Evolutionary conservation across 2,113 vertebrate species (phyloP), one percentile per base, ranked within the genome.

Genomic region (Cinclus cinclus): DNA sequence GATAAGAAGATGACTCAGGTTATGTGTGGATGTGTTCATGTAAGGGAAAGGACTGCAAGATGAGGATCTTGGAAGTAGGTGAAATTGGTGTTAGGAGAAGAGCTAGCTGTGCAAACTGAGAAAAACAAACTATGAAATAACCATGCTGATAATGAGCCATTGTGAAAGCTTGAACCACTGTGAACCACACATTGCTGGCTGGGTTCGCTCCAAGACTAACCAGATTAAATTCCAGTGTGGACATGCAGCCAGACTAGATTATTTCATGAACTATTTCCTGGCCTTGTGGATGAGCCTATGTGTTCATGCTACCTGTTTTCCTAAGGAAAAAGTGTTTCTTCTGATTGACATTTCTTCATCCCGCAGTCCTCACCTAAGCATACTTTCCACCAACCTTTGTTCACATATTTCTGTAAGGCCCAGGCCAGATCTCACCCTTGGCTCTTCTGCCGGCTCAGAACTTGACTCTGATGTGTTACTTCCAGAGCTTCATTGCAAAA

Each of bases 151-250:
- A 67, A 33, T 39, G 80, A 73, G 59, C 28, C 19, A 11, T 17
- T 35, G 13, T 58, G 71, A 42, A 79, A 47, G 15, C 73, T 10
- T 83, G 83, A 85, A 70, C 19, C 8, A 41, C 0, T 2, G 39
- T 42, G 20, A 42, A 42, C 25, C 41, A 46, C 37, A 52, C 4
- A 15, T 44, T 73, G 28, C 46, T 87, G 46, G 7, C 46, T 70
- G 42, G 22, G 15, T 55, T 70, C 0, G 0, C 37, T 76, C 50
- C 25, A 33, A 44, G 25, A 80, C n/a, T 50, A 49, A 83, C 10
- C 16, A 74, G 39, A 18, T 2, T 6, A 78, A 89, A 92, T 53
- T 89, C 46, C 47, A 65, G 9, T 21, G 24, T 39, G 69, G 47
- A 50, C 37, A 30, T 37, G 24, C 9, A 76, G 46, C 22, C 63